Percentiles rank a stretch among this genome's conserved stretches.
phyloP scores from a whole-genome alignment of 2,888 invertebrate genomes.

The Andrena camellia region DNA sequence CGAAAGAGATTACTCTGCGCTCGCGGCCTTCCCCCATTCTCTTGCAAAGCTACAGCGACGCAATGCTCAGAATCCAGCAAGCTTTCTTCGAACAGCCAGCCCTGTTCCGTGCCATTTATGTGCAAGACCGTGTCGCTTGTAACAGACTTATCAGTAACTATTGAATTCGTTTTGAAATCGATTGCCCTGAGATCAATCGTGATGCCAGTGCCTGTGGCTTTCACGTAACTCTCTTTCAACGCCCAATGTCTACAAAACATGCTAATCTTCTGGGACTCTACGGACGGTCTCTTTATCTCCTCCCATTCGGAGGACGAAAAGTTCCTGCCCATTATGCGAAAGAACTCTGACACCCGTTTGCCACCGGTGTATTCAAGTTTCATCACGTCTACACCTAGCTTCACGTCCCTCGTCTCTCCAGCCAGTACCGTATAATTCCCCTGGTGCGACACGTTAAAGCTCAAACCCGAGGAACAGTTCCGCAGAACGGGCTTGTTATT shows the following conservation, averaged over 20 bases:
- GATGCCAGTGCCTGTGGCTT: slow-evolving; percentile 95
- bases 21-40: slow-evolving; percentile 77
- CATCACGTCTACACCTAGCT: slow-evolving; percentile 95
- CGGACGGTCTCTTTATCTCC: slow-evolving; percentile 87
- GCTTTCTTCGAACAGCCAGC: slow-evolving; percentile 95
- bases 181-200: slow-evolving; percentile 91
- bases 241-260: slow-evolving; percentile 97
- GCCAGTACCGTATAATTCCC: slow-evolving; percentile 94
- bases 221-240: slow-evolving; percentile 97
- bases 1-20: slow-evolving; percentile 84
- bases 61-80: slow-evolving; percentile 91
- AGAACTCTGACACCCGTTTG: slow-evolving; percentile 92
- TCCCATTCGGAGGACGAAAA: slow-evolving; percentile 94
- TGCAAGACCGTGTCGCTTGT: slow-evolving; percentile 89
- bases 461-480: slow-evolving; percentile 69
- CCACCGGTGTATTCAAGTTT: slow-evolving; percentile 91
- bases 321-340: slow-evolving; percentile 94
- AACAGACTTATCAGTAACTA: slow-evolving; percentile 82
- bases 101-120: slow-evolving; percentile 86
- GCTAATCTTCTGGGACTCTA: slow-evolving; percentile 89
- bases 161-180: slow-evolving; percentile 89
- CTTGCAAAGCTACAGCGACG: slow-evolving; percentile 90
- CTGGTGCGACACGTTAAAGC: slow-evolving; percentile 97
- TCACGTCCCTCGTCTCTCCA: slow-evolving; percentile 86
- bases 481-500: slow-evolving; percentile 90